Conservation (phyloP, 2,113 vertebrate genomes). For the Strix aluco region DNA sequence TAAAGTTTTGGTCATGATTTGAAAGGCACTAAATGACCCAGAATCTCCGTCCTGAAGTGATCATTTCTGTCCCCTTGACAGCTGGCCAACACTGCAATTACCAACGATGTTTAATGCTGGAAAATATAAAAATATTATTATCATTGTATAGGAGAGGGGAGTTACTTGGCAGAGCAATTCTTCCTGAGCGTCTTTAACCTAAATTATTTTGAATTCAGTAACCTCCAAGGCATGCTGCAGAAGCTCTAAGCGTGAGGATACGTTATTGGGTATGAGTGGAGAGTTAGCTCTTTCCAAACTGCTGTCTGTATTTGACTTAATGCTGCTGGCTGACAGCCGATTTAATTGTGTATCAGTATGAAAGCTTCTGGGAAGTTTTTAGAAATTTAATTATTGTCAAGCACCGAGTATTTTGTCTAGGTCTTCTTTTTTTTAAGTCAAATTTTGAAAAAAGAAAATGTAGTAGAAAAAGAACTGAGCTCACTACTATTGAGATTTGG, state of each 20-base stretch:
- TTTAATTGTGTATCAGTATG: background rate
- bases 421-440: background rate
- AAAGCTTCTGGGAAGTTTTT: background rate
- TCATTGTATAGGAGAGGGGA: background rate
- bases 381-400: background rate
- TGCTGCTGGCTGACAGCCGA: conserved; percentile 6
- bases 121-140: background rate
- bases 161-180: background rate
- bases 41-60: background rate
- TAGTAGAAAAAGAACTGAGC: background rate
- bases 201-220: background rate
- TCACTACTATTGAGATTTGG: background rate
- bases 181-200: background rate
- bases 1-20: background rate
- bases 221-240: background rate
- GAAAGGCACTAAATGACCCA: background rate
- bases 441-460: background rate
- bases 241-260: background rate
- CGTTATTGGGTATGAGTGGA: background rate
- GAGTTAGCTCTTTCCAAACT: background rate
- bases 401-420: background rate
- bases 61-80: background rate
- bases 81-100: background rate
- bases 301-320: background rate
- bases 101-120: background rate